Evolutionary conservation across 2,113 vertebrate genomes (phyloP).

Genomic region (Poecile atricapillus): DNA sequence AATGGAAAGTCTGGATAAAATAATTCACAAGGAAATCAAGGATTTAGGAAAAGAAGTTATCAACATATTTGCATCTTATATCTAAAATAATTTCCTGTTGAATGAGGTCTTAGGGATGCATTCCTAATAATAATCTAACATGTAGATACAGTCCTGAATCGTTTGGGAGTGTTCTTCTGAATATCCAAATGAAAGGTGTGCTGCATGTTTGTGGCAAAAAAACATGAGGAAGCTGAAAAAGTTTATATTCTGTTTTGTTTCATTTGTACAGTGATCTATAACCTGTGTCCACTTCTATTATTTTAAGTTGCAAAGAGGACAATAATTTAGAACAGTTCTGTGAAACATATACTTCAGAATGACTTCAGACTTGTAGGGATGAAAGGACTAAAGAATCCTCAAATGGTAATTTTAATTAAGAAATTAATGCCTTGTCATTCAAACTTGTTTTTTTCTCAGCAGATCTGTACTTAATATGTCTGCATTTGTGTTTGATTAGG

Average conservation of each 20-base stretch:
- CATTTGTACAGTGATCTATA: neutral
- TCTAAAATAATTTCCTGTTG: neutral
- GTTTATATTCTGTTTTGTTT: neutral
- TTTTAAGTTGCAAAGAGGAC: neutral
- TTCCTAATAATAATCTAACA: neutral
- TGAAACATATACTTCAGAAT: neutral
- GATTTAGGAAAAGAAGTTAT: neutral
- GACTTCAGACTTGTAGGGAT: neutral
- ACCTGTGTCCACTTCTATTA: neutral
- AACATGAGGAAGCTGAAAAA: neutral
- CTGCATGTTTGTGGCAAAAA: neutral
- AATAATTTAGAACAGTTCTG: neutral
- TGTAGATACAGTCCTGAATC: neutral
- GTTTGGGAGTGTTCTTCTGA: neutral
- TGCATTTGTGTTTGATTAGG: neutral
- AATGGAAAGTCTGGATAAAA: neutral
- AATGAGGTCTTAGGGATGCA: neutral
- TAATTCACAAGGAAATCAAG: neutral
- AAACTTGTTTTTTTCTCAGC: neutral
- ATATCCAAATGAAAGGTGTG: neutral
- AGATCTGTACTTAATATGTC: neutral
- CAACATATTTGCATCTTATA: neutral
- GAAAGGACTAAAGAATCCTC: neutral
- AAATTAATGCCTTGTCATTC: neutral
- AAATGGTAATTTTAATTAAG: neutral